These are phyloP conservation scores for Platyrinchus mystaceus DNA, from an alignment of 2,797 vertebrate genomes.

Conservation along the genomic window DNA sequence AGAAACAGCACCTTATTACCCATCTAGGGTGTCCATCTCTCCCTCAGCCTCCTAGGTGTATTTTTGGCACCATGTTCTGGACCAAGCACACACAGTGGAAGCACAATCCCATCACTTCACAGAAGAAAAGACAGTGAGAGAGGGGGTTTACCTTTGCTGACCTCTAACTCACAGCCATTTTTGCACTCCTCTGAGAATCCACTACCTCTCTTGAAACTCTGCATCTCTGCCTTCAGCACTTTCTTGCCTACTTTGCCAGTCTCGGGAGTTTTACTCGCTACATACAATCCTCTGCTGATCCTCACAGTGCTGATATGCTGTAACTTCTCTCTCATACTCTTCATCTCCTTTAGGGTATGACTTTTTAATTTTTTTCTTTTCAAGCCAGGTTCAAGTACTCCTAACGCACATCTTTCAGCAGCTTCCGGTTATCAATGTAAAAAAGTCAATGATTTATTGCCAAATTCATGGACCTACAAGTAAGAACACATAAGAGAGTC, in stretches of 20 bases:
- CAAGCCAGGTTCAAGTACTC: not conserved
- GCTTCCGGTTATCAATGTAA: not conserved
- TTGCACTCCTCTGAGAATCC: not conserved
- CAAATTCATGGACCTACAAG: not conserved
- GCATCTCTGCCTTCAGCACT: not conserved
- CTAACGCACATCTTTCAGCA: not conserved
- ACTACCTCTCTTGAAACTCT: not conserved
- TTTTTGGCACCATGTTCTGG: not conserved
- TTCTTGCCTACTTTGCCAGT: not conserved
- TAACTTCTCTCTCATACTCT: not conserved
- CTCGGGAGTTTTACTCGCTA: not conserved
- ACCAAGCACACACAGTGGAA: not conserved
- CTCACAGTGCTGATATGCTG: not conserved
- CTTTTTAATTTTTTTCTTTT: not conserved
- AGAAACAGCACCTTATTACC: not conserved
- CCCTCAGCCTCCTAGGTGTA: not conserved
- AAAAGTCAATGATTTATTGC: not conserved
- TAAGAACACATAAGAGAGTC: not conserved
- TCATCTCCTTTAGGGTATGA: not conserved
- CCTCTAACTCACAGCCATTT: not conserved
- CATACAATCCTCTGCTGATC: not conserved
- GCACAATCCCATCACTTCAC: not conserved
- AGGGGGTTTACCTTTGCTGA: not conserved
- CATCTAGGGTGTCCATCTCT: not conserved
- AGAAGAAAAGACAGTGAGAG: not conserved